These are phyloP conservation scores for Chloroclystis v-ata DNA, from an alignment of 2,888 invertebrate genomes.

Conservation along the genomic window DNA sequence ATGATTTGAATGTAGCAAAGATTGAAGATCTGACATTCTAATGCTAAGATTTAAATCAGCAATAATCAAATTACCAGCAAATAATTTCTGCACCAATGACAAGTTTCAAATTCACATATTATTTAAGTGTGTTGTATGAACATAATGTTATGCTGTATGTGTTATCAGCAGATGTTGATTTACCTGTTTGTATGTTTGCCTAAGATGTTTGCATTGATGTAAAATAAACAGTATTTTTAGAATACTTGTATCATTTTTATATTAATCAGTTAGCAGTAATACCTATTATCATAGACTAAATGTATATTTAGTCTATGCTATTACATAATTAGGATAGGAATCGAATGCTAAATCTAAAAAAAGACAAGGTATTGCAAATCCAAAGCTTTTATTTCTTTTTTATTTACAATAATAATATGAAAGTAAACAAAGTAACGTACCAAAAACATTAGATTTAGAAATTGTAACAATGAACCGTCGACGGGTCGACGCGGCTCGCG, in stretches of 20 bases:
- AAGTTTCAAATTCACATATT: neutral
- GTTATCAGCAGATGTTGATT: conserved; percentile 22
- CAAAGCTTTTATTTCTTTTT: conserved; percentile 73
- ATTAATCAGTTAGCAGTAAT: no score
- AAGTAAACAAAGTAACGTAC: conserved; percentile 77
- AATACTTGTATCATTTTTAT: conserved; percentile 3
- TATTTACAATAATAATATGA: conserved; percentile 77
- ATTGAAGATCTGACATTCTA: no score
- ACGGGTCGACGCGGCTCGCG: conserved; percentile 10
- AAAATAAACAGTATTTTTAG: conserved; percentile 27
- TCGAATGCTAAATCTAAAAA: neutral
- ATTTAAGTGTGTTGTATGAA: conserved; percentile 9
- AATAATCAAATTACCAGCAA: no score
- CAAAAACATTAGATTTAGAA: conserved; percentile 66
- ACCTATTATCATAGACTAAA: no score
- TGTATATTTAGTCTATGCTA: no score
- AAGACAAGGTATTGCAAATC: conserved; percentile 58
- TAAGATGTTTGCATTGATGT: conserved; percentile 19
- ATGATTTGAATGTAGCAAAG: no score
- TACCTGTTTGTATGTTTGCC: conserved; percentile 23
- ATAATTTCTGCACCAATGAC: no score
- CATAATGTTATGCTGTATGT: conserved; percentile 18
- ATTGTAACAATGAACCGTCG: conserved; percentile 43
- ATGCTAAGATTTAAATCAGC: no score
- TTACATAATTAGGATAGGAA: no score